Evolutionary conservation across 2,888 invertebrate species (phyloP).

Genomic region (Arrhopalites spinosus): DNA sequence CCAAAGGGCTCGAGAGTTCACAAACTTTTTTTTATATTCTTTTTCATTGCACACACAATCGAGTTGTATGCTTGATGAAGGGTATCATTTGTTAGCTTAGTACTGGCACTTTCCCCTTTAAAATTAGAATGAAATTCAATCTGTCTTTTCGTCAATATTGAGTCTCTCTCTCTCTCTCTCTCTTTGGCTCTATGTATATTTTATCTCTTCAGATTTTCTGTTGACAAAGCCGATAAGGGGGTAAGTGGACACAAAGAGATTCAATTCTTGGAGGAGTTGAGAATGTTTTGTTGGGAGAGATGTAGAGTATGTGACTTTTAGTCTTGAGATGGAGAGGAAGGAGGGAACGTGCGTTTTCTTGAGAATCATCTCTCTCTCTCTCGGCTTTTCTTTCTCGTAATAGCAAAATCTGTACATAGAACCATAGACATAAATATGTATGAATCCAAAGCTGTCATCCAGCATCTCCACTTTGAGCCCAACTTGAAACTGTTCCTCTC

Average conservation of each 20-base stretch:
- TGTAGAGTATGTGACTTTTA: background rate
- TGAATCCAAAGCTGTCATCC: background rate
- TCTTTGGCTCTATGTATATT: too few species aligned
- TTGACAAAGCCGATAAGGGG: slow-evolving; percentile 11
- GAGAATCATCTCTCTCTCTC: background rate
- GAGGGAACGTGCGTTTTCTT: background rate
- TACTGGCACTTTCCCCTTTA: background rate
- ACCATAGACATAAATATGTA: too few species aligned
- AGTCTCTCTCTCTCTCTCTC: background rate
- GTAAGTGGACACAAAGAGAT: slow-evolving; percentile 8
- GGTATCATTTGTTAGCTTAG: too few species aligned
- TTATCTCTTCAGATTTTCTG: slow-evolving; percentile 10
- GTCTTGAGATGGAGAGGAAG: too few species aligned
- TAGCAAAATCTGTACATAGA: too few species aligned
- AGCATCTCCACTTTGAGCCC: background rate
- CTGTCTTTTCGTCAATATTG: background rate
- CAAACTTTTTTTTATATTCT: too few species aligned
- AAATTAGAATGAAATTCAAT: slow-evolving; percentile 18
- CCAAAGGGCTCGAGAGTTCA: too few species aligned
- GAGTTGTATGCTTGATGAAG: too few species aligned
- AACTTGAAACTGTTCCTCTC: background rate
- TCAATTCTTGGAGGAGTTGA: background rate
- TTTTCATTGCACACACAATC: too few species aligned
- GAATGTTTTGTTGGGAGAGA: slow-evolving; percentile 1
- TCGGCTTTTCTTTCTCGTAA: too few species aligned